These are phyloP conservation scores for Origma solitaria DNA, from an alignment of 2,113 vertebrate genomes.

Conservation along the genomic window DNA sequence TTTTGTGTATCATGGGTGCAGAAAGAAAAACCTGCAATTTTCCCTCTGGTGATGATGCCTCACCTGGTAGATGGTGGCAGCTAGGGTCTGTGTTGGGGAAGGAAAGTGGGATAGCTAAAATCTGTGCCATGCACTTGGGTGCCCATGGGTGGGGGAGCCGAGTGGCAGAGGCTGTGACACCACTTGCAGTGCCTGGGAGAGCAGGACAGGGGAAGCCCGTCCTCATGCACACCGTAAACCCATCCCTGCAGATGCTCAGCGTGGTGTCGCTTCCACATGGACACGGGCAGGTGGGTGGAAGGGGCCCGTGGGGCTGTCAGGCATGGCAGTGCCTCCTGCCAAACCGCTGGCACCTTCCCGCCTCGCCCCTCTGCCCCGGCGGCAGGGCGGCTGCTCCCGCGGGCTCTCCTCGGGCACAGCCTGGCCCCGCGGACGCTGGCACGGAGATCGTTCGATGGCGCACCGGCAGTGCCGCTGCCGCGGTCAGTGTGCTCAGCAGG, in stretches of 20 bases:
- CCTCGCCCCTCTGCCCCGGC: not conserved
- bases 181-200: accelerated
- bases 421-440: accelerated
- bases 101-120: not conserved
- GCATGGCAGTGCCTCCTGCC: not conserved
- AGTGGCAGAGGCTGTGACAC: not conserved
- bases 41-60: not conserved
- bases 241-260: not conserved
- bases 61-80: not conserved
- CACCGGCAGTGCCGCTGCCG: not conserved
- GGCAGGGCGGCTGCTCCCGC: not conserved
- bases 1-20: not conserved
- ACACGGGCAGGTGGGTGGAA: accelerated
- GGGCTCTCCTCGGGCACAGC: not conserved
- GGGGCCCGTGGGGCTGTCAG: not conserved
- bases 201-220: not conserved
- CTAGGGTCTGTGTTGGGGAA: not conserved
- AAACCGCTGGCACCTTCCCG: accelerated
- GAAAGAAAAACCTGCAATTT: not conserved
- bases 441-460: not conserved
- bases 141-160: not conserved
- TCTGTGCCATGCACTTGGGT: not conserved
- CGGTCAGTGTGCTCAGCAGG: not conserved
- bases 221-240: not conserved
- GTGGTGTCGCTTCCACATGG: no score